Conservation (phyloP, 1,140 invertebrate genomes). For the Hesperophylax magnus region DNA sequence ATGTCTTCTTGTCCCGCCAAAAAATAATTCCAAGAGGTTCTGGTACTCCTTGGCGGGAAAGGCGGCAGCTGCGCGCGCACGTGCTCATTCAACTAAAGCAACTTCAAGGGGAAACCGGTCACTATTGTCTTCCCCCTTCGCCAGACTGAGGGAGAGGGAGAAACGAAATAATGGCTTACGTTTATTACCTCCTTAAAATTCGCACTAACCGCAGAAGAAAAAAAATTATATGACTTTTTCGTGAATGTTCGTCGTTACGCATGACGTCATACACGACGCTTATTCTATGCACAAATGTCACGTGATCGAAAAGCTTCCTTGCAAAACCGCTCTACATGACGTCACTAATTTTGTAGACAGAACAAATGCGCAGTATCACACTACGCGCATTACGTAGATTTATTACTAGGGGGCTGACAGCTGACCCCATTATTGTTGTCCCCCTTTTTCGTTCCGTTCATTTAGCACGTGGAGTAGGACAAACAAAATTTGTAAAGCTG, state of each 20-base stretch:
- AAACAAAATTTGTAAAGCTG: slow-evolving; percentile 35
- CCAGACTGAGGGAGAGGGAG: slow-evolving; percentile 27
- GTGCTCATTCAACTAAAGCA: slow-evolving; percentile 57
- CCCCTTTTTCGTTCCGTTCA: slow-evolving; percentile 23
- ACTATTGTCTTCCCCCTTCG: slow-evolving; percentile 45
- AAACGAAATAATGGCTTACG: slow-evolving; percentile 12
- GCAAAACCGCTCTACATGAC: no score
- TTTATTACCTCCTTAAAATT: no score
- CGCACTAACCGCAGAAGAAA: no score
- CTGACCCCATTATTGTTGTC: slow-evolving; percentile 10
- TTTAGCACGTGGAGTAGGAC: slow-evolving; percentile 26
- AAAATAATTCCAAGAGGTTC: slow-evolving; percentile 48
- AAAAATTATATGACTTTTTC: no score
- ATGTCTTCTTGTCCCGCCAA: slow-evolving; percentile 51
- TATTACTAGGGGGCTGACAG: not conserved
- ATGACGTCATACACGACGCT: no score
- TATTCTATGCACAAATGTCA: no score
- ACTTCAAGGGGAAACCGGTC: slow-evolving; percentile 30
- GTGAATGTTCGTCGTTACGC: no score
- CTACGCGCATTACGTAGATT: no score
- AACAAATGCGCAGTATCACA: no score
- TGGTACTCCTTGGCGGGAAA: slow-evolving; percentile 46
- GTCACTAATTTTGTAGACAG: no score
- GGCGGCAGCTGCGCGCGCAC: slow-evolving; percentile 53
- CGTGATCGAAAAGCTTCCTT: no score